phyloP scores from a whole-genome alignment of 2,113 vertebrate genomes.

The Salminus brasiliensis region DNA sequence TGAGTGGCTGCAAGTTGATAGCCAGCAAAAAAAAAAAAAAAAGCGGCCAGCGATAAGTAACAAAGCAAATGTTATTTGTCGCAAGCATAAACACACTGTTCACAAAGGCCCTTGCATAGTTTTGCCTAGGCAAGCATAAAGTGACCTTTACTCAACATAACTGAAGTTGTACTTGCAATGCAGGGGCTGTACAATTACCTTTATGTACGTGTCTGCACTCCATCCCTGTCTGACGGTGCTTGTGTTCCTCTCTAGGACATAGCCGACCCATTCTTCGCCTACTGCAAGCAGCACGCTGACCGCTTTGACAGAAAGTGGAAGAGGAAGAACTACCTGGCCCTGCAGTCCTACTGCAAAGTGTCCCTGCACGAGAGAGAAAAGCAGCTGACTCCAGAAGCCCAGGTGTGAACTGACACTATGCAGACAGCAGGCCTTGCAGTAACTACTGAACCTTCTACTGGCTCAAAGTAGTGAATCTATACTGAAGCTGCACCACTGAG shows the following conservation, averaged over 20 bases:
- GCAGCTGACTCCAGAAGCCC: slow-evolving; percentile 92
- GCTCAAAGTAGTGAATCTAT: background rate
- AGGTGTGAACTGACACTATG: slow-evolving; percentile 74
- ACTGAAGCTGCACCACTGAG: background rate
- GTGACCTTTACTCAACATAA: background rate
- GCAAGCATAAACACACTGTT: background rate
- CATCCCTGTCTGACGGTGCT: background rate
- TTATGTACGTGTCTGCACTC: background rate
- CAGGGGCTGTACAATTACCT: background rate
- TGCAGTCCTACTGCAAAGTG: slow-evolving; percentile 99
- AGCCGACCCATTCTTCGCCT: slow-evolving; percentile 99
- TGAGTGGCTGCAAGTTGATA: too few species aligned
- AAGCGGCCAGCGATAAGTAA: background rate
- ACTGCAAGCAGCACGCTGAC: slow-evolving; percentile 98
- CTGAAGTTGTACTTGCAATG: background rate
- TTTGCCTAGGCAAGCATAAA: background rate
- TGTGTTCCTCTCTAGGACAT: slow-evolving; percentile 82
- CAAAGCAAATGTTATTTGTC: background rate
- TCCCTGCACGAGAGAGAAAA: slow-evolving; percentile 96
- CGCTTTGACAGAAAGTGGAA: slow-evolving; percentile 99
- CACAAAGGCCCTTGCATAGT: background rate
- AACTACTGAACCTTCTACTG: background rate
- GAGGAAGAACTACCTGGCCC: slow-evolving; percentile 97
- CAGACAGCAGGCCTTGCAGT: background rate
- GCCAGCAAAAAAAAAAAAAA: too few species aligned